These are phyloP conservation scores for Dendroctonus valens DNA, from an alignment of 1,140 invertebrate species.

Conservation along the genomic window DNA sequence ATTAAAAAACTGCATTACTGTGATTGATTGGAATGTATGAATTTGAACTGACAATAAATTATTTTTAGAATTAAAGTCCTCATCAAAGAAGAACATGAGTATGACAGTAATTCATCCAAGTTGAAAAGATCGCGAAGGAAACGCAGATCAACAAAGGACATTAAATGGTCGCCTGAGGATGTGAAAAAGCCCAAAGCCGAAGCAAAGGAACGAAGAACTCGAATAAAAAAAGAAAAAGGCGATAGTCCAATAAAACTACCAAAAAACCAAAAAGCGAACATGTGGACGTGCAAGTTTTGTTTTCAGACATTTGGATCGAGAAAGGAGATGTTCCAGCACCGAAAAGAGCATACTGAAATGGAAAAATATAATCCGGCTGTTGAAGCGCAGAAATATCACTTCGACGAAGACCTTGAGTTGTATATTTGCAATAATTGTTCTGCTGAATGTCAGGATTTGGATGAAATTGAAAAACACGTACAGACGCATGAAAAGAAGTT, in stretches of 20 bases:
- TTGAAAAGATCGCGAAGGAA: slow-evolving; percentile 2
- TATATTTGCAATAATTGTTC: slow-evolving; percentile 43
- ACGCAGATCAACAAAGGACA: slow-evolving; percentile 6
- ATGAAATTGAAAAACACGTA: slow-evolving; percentile 43
- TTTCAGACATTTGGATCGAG: slow-evolving; percentile 34
- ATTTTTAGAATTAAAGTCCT: slow-evolving; percentile 11
- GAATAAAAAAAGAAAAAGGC: slow-evolving; percentile 25
- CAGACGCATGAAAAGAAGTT: slow-evolving; percentile 46
- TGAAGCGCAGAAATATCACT: slow-evolving; percentile 34
- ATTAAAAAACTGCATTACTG: too few species aligned
- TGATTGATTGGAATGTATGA: too few species aligned
- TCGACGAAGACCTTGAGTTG: slow-evolving; percentile 35
- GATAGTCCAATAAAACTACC: slow-evolving; percentile 25
- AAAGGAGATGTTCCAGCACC: slow-evolving; percentile 37
- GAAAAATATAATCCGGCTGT: slow-evolving; percentile 4
- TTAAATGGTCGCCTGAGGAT: neutral
- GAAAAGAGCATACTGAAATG: slow-evolving; percentile 31
- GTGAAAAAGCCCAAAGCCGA: slow-evolving; percentile 2
- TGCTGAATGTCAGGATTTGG: slow-evolving; percentile 33
- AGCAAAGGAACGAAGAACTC: slow-evolving; percentile 9
- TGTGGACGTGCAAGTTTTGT: slow-evolving; percentile 42
- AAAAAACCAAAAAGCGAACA: slow-evolving; percentile 36
- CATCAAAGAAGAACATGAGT: slow-evolving; percentile 13
- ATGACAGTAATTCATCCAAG: slow-evolving; percentile 3
- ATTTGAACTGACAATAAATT: too few species aligned